Evolutionary conservation across 2,797 vertebrate genomes (phyloP).

Genomic region (Sebastes diploproa): DNA sequence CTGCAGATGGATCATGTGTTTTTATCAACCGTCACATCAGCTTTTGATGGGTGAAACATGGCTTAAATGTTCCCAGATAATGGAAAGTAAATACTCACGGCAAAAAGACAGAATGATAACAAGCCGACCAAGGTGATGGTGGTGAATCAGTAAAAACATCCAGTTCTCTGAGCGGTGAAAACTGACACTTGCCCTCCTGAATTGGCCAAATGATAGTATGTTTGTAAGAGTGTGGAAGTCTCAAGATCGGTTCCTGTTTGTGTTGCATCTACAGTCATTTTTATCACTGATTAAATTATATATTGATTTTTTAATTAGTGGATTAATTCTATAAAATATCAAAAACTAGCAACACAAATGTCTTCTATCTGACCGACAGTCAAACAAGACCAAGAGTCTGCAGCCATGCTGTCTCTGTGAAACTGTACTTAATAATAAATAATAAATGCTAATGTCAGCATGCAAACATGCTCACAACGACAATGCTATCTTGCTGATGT

Average conservation of each 20-base stretch:
- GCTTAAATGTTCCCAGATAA: conserved; percentile 23
- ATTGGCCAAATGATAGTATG: background rate
- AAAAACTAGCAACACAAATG: background rate
- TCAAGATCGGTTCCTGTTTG: background rate
- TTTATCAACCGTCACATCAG: conserved; percentile 38
- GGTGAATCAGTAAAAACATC: background rate
- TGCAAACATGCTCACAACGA: background rate
- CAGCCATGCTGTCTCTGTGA: background rate
- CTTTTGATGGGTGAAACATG: conserved; percentile 21
- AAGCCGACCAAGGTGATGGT: background rate
- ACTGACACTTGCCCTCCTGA: background rate
- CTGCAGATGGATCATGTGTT: conserved; percentile 45
- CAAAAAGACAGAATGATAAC: background rate
- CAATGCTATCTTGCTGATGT: background rate
- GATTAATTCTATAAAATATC: background rate
- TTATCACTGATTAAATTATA: background rate
- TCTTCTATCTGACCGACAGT: background rate
- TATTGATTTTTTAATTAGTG: background rate
- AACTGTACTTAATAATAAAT: background rate
- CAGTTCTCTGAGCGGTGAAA: background rate
- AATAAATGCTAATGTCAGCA: background rate
- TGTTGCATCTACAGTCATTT: background rate
- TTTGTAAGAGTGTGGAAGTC: background rate
- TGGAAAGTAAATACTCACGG: background rate
- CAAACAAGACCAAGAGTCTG: background rate